Evolutionary conservation across 1,140 invertebrate genomes (phyloP), one percentile per base, ranked within the genome.

Genomic region (Mylabris phalerata): DNA sequence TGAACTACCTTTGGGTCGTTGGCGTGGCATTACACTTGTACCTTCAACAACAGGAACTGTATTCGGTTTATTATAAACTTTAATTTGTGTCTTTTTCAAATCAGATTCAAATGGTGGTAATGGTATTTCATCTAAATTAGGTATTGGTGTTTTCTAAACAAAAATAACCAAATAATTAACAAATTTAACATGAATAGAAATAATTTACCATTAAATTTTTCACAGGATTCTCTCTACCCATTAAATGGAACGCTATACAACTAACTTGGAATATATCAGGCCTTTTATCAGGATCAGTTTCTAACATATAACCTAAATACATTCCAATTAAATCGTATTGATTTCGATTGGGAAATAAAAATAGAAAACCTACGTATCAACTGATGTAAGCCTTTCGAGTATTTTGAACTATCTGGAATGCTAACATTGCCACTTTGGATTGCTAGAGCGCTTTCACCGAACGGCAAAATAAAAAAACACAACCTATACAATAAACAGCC

Each of bases 241-340:
- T 68, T 55, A 94, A 71, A 63, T 82, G 79, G 75, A 92, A 93
- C 44, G 89, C 86, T 63, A 93, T 77, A 67, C 80, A 82, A 58
- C 89, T 87, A 50, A 93, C 89, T 84, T 94, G 92, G 77, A 83
- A 94, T 69, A 95, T 93, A 75, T 95, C 92, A 9, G 92, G 92
- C 69, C 92, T 77, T 56, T 84, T 80, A 59, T 90, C 88, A 44
- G 85, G 81, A 77, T 94, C 89, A 39, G 87, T 83, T 71, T 92
- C 89, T 54, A 95, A 77, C 85, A 94, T 92, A 68, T 87, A 94
- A 59, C 86, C 87, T 82, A 68, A 54, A 55, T 41, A 51, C 19
- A 44, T 10, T 32, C 7, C 7, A 4, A 32, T 32, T 32, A 32
- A 32, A 5, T 32, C 32, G 19, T 32, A 32, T 7, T 32, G 32